A percentile compares a stretch with the other conserved stretches of the same genome.
Evolutionary conservation across 2,888 invertebrate genomes (phyloP).

Genomic region (Cistogaster globosa): DNA sequence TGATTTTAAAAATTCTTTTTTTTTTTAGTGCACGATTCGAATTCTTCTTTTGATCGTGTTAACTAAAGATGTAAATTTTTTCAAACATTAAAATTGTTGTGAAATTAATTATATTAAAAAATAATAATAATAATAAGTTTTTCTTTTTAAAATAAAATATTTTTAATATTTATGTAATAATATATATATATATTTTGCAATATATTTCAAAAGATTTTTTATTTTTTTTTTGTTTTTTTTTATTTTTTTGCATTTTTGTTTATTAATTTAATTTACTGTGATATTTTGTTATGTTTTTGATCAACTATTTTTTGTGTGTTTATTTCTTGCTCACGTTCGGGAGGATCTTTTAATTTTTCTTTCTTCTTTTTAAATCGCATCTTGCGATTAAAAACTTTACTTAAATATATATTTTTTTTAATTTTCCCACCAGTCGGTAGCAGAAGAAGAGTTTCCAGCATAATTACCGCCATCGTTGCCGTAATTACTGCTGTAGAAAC

Average conservation of each 20-base stretch:
- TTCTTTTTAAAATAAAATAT: slow-evolving; percentile 65
- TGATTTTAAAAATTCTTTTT: background rate
- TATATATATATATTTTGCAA: slow-evolving; percentile 46
- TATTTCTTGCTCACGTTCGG: slow-evolving; percentile 50
- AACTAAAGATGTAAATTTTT: slow-evolving; percentile 34
- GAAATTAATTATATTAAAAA: slow-evolving; percentile 23
- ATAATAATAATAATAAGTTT: slow-evolving; percentile 35
- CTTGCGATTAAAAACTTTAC: slow-evolving; percentile 51
- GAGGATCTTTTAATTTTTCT: slow-evolving; percentile 25
- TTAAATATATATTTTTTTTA: slow-evolving; percentile 76
- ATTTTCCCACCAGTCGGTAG: slow-evolving; percentile 84
- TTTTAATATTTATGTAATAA: slow-evolving; percentile 55
- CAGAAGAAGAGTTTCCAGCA: slow-evolving; percentile 79
- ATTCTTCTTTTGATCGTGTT: slow-evolving; percentile 34
- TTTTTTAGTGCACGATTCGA: slow-evolving; percentile 18
- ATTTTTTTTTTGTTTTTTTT: slow-evolving; percentile 47
- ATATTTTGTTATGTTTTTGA: slow-evolving; percentile 62
- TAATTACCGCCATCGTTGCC: slow-evolving; percentile 76
- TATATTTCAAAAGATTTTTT: slow-evolving; percentile 65
- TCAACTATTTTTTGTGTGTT: slow-evolving; percentile 63
- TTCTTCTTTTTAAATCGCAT: slow-evolving; percentile 59
- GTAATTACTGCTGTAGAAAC: slow-evolving; percentile 82
- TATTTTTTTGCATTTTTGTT: slow-evolving; percentile 6
- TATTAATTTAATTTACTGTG: slow-evolving; percentile 64
- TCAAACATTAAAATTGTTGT: slow-evolving; percentile 34